These are phyloP conservation scores for Hydropsyche tenuis DNA, from an alignment of 1,140 invertebrate species.

Conservation along the genomic window DNA sequence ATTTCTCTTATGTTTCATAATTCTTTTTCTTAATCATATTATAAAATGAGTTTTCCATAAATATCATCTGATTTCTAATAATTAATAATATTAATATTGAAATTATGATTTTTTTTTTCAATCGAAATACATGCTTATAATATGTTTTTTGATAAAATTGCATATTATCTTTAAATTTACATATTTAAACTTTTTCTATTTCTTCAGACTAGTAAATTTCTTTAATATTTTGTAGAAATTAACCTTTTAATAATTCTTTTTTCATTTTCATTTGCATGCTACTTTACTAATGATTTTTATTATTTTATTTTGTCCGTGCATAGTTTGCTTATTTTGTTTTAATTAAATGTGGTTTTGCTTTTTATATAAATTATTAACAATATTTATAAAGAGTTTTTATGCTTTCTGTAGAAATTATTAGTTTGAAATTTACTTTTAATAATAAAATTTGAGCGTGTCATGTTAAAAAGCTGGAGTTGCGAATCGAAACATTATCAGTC, in stretches of 20 bases:
- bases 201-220: too few species aligned
- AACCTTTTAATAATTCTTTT: too few species aligned
- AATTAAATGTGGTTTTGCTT: neutral
- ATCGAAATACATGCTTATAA: too few species aligned
- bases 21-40: too few species aligned
- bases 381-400: neutral
- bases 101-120: too few species aligned
- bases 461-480: conserved; percentile 18
- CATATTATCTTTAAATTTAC: too few species aligned
- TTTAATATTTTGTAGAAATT: too few species aligned
- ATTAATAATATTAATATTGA: neutral
- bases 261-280: neutral
- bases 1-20: neutral
- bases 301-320: neutral
- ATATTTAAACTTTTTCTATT: too few species aligned
- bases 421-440: neutral
- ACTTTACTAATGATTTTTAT: neutral
- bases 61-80: too few species aligned
- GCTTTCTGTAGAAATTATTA: neutral
- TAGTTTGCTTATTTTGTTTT: conserved; percentile 11
- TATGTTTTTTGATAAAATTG: too few species aligned
- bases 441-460: neutral
- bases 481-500: neutral
- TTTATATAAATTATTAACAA: neutral
- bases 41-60: too few species aligned